A percentile compares a stretch with the other conserved stretches of the same genome.
Conservation (phyloP, 2,113 vertebrate species). For the Cyprinodon variegatus region DNA sequence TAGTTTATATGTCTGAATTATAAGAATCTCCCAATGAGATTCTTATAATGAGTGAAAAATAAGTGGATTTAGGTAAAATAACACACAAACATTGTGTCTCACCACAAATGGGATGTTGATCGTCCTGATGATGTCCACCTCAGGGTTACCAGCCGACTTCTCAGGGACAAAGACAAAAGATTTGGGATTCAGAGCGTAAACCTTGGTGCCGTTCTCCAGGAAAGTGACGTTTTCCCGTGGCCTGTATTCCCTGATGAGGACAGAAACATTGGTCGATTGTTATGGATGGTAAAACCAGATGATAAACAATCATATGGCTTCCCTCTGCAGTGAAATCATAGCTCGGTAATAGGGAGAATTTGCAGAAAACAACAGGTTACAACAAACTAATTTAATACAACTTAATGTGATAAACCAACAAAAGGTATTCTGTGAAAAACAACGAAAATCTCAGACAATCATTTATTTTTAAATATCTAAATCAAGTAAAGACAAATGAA, state of each 20-base stretch:
- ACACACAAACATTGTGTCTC: constrained; percentile 54
- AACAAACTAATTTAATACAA: not conserved
- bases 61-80: not conserved
- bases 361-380: not conserved
- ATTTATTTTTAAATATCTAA: no score
- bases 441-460: no score
- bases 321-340: not conserved
- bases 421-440: not conserved
- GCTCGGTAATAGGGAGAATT: no score
- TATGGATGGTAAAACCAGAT: constrained; percentile 6
- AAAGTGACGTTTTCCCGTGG: constrained; percentile 88
- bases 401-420: not conserved
- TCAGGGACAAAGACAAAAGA: constrained; percentile 88
- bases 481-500: no score
- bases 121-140: constrained; percentile 86
- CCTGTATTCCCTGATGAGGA: constrained; percentile 86
- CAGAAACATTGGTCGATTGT: constrained; percentile 14
- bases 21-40: constrained; percentile 12
- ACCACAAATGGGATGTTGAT: constrained; percentile 96
- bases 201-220: constrained; percentile 90
- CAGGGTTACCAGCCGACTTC: constrained; percentile 87
- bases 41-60: constrained; percentile 1
- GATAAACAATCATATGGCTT: no score
- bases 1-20: constrained; percentile 1
- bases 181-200: constrained; percentile 91